Evolutionary conservation across 2,113 vertebrate species (phyloP).

Genomic region (Clarias batrachus): DNA sequence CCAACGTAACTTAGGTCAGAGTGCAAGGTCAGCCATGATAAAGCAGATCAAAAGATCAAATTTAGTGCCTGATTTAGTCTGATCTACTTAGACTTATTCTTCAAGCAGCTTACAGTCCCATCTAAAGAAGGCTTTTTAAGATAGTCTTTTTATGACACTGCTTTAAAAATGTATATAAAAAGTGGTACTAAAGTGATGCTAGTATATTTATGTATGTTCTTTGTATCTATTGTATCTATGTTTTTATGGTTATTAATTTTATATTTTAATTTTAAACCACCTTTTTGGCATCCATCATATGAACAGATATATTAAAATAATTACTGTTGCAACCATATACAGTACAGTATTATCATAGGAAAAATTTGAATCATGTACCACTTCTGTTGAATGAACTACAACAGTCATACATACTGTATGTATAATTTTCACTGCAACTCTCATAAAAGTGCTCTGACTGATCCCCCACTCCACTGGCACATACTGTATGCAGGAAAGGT

Average conservation of each 20-base stretch:
- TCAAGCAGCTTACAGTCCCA: slow-evolving; percentile 87
- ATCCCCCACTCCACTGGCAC: slow-evolving; percentile 12
- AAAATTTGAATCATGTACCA: not conserved
- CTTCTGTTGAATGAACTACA: not conserved
- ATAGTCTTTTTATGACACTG: slow-evolving; percentile 66
- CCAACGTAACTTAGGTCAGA: slow-evolving; percentile 35
- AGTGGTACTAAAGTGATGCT: not conserved
- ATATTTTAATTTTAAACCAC: not conserved
- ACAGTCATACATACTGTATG: slow-evolving; percentile 20
- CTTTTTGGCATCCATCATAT: not conserved
- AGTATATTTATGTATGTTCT: not conserved
- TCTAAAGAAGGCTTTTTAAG: slow-evolving; percentile 76
- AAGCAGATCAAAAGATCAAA: slow-evolving; percentile 74
- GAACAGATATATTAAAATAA: not conserved
- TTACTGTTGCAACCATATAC: not conserved
- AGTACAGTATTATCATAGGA: not conserved
- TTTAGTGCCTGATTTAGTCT: slow-evolving; percentile 84
- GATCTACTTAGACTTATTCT: slow-evolving; percentile 84
- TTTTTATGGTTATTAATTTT: not conserved
- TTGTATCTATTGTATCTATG: not conserved
- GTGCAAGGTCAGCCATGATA: slow-evolving; percentile 63
- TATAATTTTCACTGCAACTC: slow-evolving; percentile 53
- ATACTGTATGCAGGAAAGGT: not conserved
- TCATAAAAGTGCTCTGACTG: slow-evolving; percentile 52
- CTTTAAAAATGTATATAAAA: slow-evolving; percentile 40